Evolutionary conservation across 2,797 vertebrate species (phyloP).

Genomic region (Mycteria americana): DNA sequence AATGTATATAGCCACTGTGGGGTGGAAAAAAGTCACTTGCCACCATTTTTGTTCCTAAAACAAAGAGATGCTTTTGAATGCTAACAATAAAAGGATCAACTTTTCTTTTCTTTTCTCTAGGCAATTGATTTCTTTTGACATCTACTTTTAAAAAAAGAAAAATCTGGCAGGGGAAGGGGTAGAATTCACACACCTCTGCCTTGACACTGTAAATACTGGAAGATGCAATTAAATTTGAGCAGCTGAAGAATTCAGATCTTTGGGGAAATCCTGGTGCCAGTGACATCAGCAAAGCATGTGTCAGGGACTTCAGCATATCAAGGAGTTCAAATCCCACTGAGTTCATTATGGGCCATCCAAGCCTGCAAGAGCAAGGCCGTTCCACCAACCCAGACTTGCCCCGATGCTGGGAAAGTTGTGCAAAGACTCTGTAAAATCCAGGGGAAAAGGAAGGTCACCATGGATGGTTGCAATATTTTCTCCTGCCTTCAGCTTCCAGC

Average conservation of each 20-base stretch:
- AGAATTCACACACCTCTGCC: neutral
- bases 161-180: neutral
- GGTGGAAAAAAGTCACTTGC: conserved; percentile 9
- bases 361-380: neutral
- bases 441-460: conserved; percentile 22
- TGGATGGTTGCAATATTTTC: conserved; percentile 28
- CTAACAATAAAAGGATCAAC: conserved; percentile 19
- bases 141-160: neutral
- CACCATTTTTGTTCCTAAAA: conserved; percentile 49
- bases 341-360: neutral
- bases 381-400: neutral
- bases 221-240: neutral
- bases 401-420: neutral
- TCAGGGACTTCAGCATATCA: neutral
- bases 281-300: neutral
- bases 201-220: neutral
- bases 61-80: conserved; percentile 21
- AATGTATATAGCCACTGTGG: conserved; percentile 2
- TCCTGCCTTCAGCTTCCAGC: conserved; percentile 1
- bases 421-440: neutral
- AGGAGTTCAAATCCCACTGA: neutral
- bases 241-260: neutral
- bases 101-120: conserved; percentile 29
- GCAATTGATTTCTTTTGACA: conserved; percentile 32
- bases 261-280: neutral